These are phyloP conservation scores for Poeciliopsis turrubarensis DNA, from an alignment of 2,113 vertebrate genomes.

Conservation along the genomic window DNA sequence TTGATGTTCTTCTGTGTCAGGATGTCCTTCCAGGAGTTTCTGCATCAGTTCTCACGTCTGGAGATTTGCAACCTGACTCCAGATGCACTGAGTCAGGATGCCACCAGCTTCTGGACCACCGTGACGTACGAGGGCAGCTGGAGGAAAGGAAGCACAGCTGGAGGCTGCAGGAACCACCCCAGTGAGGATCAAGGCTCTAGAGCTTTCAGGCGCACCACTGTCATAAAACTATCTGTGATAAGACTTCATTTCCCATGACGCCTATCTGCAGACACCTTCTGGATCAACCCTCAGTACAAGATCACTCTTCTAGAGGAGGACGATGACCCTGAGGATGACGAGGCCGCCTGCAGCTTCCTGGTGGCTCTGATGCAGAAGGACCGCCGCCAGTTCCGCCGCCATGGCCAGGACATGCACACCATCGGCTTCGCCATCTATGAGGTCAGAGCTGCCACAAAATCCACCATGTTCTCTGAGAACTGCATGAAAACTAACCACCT, in stretches of 20 bases:
- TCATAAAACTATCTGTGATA: too few species aligned
- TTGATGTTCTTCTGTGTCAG: conserved; percentile 61
- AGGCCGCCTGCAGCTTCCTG: conserved; percentile 87
- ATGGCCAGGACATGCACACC: conserved; percentile 86
- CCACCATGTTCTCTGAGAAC: too few species aligned
- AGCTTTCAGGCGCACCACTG: too few species aligned
- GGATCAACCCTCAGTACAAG: conserved; percentile 95
- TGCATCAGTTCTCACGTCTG: conserved; percentile 87
- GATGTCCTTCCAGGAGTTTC: conserved; percentile 92
- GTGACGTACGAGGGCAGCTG: conserved; percentile 84
- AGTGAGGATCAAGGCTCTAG: conserved; percentile 42
- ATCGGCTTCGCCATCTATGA: conserved; percentile 90
- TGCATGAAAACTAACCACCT: neutral
- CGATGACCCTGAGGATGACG: conserved; percentile 84
- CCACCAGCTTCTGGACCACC: conserved; percentile 83
- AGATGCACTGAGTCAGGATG: conserved; percentile 80
- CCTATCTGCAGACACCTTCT: conserved; percentile 86
- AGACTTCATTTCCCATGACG: conserved; percentile 31
- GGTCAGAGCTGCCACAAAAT: conserved; percentile 66
- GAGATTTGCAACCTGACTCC: conserved; percentile 92
- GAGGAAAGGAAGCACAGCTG: conserved; percentile 88
- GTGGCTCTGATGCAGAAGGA: conserved; percentile 95
- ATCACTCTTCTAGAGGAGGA: conserved; percentile 87
- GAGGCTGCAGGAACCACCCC: conserved; percentile 90
- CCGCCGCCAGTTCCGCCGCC: conserved; percentile 76